phyloP scores from a whole-genome alignment of 2,888 invertebrate species.

The Biston betularia region DNA sequence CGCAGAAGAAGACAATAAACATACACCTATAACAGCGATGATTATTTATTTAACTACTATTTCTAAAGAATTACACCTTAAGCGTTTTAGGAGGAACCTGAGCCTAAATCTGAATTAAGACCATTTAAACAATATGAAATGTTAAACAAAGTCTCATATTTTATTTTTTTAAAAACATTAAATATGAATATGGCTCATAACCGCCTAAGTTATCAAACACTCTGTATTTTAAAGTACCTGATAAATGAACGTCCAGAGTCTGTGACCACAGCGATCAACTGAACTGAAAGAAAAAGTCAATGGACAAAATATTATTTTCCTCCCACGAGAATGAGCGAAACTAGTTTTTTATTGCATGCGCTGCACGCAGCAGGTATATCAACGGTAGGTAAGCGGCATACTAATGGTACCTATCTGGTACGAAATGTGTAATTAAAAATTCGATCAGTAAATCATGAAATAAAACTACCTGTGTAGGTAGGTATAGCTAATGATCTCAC shows the following conservation, averaged over 20 bases:
- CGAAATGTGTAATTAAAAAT: conserved; percentile 3
- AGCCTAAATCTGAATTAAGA: too few relatives aligned
- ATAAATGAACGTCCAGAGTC: conserved; percentile 18
- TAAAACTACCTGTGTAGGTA: neutral
- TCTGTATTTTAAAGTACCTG: conserved; percentile 10
- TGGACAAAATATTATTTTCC: conserved; percentile 40
- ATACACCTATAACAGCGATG: too few relatives aligned
- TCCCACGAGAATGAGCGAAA: conserved; percentile 39
- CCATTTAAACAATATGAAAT: too few relatives aligned
- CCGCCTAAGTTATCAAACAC: too few relatives aligned
- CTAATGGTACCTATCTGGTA: neutral
- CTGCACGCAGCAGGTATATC: conserved; percentile 11
- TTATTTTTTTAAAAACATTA: too few relatives aligned
- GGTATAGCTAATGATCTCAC: neutral
- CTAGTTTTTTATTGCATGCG: conserved; percentile 43
- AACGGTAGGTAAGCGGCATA: neutral
- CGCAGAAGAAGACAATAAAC: too few relatives aligned
- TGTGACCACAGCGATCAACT: conserved; percentile 30
- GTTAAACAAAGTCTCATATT: too few relatives aligned
- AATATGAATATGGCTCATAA: too few relatives aligned
- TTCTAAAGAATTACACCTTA: too few relatives aligned
- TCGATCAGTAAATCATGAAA: conserved; percentile 2
- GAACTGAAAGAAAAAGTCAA: conserved; percentile 28
- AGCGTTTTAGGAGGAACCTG: too few relatives aligned
- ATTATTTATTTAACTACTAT: too few relatives aligned